These are phyloP conservation scores for Drosophila prostipennis DNA, from an alignment of 2,888 invertebrate genomes.

Conservation along the genomic window DNA sequence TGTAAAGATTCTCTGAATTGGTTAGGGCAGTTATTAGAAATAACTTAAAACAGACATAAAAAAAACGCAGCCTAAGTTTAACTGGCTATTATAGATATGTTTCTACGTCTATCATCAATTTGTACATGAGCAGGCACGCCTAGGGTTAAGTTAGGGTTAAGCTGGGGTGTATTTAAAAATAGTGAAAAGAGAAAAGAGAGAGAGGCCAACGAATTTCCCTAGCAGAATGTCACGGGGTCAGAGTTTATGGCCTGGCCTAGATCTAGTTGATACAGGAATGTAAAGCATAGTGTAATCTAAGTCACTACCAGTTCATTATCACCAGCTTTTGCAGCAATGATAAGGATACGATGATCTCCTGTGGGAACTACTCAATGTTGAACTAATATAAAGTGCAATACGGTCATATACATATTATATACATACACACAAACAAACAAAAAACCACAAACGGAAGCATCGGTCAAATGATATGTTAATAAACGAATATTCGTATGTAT, in stretches of 20 bases:
- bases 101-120: constrained; percentile 62
- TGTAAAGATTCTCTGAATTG: constrained; percentile 65
- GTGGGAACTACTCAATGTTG: constrained; percentile 36
- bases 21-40: constrained; percentile 73
- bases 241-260: constrained; percentile 20
- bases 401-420: constrained; percentile 43
- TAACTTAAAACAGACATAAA: constrained; percentile 57
- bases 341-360: constrained; percentile 6
- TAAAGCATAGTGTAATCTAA: constrained; percentile 41
- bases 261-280: constrained; percentile 43
- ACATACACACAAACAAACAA: constrained; percentile 14
- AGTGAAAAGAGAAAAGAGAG: constrained; percentile 2
- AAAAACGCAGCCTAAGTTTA: constrained; percentile 45
- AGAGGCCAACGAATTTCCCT: constrained; percentile 72
- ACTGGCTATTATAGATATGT: constrained; percentile 51
- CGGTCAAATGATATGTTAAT: constrained; percentile 43
- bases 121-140: constrained; percentile 73
- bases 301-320: constrained; percentile 34
- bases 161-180: constrained; percentile 24
- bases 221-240: constrained; percentile 32
- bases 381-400: constrained; percentile 42
- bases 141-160: constrained; percentile 61
- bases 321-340: constrained; percentile 23
- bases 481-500: constrained; percentile 43
- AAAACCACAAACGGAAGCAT: constrained; percentile 11